A percentile compares a stretch with the other conserved stretches of the same genome.
phyloP scores from a whole-genome alignment of 1,140 invertebrate genomes.

The Bombus pyrosoma region DNA sequence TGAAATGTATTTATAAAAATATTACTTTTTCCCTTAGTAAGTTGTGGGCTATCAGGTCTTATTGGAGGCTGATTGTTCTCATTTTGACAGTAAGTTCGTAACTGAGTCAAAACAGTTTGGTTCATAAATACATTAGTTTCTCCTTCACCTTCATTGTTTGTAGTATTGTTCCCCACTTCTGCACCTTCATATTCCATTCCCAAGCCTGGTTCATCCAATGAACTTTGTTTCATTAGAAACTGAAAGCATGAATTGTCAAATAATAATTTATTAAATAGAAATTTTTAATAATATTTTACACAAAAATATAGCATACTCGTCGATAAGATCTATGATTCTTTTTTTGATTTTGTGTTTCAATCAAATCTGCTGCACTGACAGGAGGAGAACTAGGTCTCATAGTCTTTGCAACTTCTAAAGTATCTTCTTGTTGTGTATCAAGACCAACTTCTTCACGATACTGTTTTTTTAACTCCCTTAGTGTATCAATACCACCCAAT shows the following conservation, averaged over 20 bases:
- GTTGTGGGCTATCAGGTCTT: constrained; percentile 81
- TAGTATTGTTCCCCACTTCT: constrained; percentile 60
- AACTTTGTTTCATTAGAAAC: constrained; percentile 96
- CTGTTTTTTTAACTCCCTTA: constrained; percentile 89
- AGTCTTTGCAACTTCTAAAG: constrained; percentile 94
- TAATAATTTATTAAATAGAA: not conserved
- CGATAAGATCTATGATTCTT: constrained; percentile 86
- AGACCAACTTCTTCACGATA: constrained; percentile 89
- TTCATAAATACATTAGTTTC: constrained; percentile 69
- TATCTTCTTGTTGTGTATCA: constrained; percentile 93
- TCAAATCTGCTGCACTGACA: constrained; percentile 94
- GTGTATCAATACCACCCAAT: constrained; percentile 92
- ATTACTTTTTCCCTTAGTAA: constrained; percentile 76
- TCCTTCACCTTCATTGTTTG: constrained; percentile 71
- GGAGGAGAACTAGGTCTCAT: constrained; percentile 98
- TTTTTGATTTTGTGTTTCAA: constrained; percentile 94
- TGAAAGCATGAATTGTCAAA: constrained; percentile 75
- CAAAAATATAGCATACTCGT: constrained; percentile 80
- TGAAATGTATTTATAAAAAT: constrained; percentile 29
- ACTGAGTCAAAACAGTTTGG: constrained; percentile 60
- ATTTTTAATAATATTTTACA: not conserved
- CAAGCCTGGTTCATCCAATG: constrained; percentile 92
- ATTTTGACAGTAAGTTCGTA: constrained; percentile 70
- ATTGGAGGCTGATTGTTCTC: constrained; percentile 71
- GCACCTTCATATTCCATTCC: constrained; percentile 85